Evolutionary conservation across 2,113 vertebrate species (phyloP), one percentile per base, ranked within the genome.

Genomic region (Colossoma macropomum): DNA sequence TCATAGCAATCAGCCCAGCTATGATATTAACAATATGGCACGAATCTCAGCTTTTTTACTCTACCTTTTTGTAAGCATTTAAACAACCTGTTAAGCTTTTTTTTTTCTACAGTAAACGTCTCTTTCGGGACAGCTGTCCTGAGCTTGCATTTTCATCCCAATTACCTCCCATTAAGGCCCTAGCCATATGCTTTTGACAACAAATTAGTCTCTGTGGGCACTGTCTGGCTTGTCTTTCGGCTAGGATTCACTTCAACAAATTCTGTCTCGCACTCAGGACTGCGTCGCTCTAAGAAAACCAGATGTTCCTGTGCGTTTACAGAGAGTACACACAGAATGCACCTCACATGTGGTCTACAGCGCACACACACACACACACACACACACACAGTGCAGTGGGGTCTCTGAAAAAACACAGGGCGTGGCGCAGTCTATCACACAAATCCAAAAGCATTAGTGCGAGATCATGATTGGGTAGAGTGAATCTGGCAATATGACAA

Each of bases 181-280:
- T 77, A 85, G 82, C 88, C 81, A 81, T 89, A 89, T 90, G 88
- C 73, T 76, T 84, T 60, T 73, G 79, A 87, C 80, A 68, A 77
- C 63, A 77, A 56, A 71, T 75, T 80, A 83, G 41, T 82, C 82
- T 69, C 80, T 28, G 79, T 72, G 65, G 83, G 70, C 63, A 25
- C 65, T 79, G 75, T 71, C 77, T 78, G 21, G 12, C 82, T 84
- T 32, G 56, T 69, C 78, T 78, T 68, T 72, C 75, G 28, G 30
- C 62, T 60, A 74, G 27, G 76, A 87, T 78, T 41, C 84, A 80
- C 83, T 84, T 77, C 66, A 85, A 8, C 66, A 79, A 59, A 80
- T 63, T 86, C 59, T 65, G 77, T 76, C 59, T 66, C 27, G 4
- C 77, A 66, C 75, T 63, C 79, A 45, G 54, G 72, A 69, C 82